phyloP scores from a whole-genome alignment of 2,888 invertebrate species.

The Nymphalis polychloros region DNA sequence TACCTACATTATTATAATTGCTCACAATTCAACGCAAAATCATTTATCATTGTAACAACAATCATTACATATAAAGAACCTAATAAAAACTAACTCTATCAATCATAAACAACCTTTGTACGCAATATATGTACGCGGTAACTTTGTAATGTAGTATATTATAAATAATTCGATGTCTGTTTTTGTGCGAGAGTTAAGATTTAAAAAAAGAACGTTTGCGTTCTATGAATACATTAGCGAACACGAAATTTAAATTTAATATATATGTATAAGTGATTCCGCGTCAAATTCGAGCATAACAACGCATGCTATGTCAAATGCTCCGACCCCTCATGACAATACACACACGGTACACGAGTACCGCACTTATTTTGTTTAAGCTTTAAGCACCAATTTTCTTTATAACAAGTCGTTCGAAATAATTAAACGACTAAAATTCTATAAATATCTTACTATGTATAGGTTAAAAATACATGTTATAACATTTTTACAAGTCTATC shows the following conservation, averaged over 20 bases:
- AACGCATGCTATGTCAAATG: conserved; percentile 81
- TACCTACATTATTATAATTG: conserved; percentile 81
- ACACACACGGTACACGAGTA: conserved; percentile 71
- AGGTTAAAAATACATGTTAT: conserved; percentile 82
- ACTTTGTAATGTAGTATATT: conserved; percentile 46
- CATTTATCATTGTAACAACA: conserved; percentile 29
- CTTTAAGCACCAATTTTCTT: conserved; percentile 82
- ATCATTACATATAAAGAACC: conserved; percentile 12
- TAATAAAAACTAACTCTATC: conserved; percentile 13
- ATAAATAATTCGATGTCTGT: conserved; percentile 13
- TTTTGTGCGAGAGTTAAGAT: not conserved
- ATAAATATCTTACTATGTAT: conserved; percentile 82
- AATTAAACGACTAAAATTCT: conserved; percentile 82
- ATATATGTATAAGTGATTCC: conserved; percentile 49
- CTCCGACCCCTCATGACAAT: conserved; percentile 75
- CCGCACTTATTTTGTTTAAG: conserved; percentile 76
- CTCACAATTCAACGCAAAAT: conserved; percentile 60
- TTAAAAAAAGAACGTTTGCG: not conserved
- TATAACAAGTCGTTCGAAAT: conserved; percentile 83
- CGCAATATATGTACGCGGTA: conserved; percentile 35
- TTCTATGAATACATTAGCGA: not conserved
- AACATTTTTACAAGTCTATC: conserved; percentile 82
- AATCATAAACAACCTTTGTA: conserved; percentile 3
- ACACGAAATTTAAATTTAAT: conserved; percentile 2
- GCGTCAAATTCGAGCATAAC: conserved; percentile 68